Evolutionary conservation across 1,140 invertebrate species (phyloP).

Genomic region (Euura saliciscinereae): DNA sequence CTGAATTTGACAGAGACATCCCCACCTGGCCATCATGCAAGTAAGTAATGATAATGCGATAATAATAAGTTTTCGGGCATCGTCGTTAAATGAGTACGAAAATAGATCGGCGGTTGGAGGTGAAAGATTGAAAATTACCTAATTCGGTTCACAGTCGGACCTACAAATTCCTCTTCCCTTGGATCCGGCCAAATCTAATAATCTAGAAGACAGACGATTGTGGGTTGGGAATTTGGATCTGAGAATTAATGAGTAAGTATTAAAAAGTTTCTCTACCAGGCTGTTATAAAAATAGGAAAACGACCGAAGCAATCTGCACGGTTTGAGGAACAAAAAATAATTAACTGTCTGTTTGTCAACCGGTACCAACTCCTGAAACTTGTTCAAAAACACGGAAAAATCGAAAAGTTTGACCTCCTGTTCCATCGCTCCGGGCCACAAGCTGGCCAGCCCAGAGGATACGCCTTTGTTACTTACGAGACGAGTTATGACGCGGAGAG

Average conservation of each 20-base stretch:
- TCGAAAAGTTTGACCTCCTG: slow-evolving; percentile 93
- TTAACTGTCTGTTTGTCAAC: slow-evolving; percentile 63
- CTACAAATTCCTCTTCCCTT: slow-evolving; percentile 62
- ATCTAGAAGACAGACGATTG: slow-evolving; percentile 73
- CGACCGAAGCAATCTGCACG: no score
- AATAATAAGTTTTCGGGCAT: no score
- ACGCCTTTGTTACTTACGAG: slow-evolving; percentile 89
- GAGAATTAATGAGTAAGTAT: slow-evolving; percentile 90
- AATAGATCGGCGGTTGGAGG: no score
- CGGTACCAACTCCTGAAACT: slow-evolving; percentile 94
- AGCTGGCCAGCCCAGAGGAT: slow-evolving; percentile 88
- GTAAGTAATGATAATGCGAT: no score
- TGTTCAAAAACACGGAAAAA: slow-evolving; percentile 87
- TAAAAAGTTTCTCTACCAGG: slow-evolving; percentile 33
- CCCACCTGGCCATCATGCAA: no score
- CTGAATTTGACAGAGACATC: no score
- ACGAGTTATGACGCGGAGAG: slow-evolving; percentile 66
- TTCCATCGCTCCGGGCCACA: slow-evolving; percentile 89
- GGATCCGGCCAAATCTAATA: slow-evolving; percentile 64
- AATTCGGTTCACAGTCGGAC: slow-evolving; percentile 32
- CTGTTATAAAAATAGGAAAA: background rate
- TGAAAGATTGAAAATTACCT: no score
- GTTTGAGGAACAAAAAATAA: slow-evolving; percentile 23
- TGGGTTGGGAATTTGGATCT: slow-evolving; percentile 92
- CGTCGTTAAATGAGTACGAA: no score